phyloP scores from a whole-genome alignment of 2,797 vertebrate genomes.

The Pangasius mekongensis region DNA sequence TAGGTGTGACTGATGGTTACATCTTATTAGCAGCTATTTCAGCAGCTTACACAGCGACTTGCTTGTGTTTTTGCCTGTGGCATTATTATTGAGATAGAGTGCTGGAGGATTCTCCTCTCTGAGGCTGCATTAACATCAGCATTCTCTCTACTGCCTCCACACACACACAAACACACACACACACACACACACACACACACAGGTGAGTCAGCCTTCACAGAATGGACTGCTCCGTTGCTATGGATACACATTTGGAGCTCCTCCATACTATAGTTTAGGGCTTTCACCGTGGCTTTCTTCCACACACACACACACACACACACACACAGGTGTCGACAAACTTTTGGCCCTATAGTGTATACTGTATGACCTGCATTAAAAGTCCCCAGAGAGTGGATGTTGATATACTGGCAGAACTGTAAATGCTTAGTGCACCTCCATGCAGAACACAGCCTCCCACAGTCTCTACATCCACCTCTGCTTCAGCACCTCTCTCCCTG shows the following conservation, averaged over 20 bases:
- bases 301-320: constrained; percentile 1
- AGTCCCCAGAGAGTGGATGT: constrained; percentile 14
- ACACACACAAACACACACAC: not conserved
- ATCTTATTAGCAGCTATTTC: constrained; percentile 37
- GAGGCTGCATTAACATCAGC: constrained; percentile 27
- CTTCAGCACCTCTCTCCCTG: not conserved
- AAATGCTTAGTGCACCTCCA: not conserved
- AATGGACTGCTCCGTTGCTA: constrained; percentile 42
- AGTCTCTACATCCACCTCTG: not conserved
- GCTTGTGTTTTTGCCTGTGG: not conserved
- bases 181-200: not conserved
- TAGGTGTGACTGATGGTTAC: constrained; percentile 18
- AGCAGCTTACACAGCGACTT: constrained; percentile 6
- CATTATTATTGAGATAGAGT: constrained; percentile 25
- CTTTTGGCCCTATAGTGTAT: not conserved
- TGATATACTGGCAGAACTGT: constrained; percentile 16
- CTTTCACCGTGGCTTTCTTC: constrained; percentile 1
- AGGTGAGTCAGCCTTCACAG: constrained; percentile 34
- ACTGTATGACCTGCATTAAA: not conserved
- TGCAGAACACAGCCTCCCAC: not conserved
- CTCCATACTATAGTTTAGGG: constrained; percentile 34
- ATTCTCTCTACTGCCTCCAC: not conserved
- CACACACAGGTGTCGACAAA: not conserved
- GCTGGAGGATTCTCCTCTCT: constrained; percentile 25
- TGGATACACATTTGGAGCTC: constrained; percentile 44